Base-by-base conservation (phyloP, 2,888 invertebrate species). In the Catocala nupta region DNA sequence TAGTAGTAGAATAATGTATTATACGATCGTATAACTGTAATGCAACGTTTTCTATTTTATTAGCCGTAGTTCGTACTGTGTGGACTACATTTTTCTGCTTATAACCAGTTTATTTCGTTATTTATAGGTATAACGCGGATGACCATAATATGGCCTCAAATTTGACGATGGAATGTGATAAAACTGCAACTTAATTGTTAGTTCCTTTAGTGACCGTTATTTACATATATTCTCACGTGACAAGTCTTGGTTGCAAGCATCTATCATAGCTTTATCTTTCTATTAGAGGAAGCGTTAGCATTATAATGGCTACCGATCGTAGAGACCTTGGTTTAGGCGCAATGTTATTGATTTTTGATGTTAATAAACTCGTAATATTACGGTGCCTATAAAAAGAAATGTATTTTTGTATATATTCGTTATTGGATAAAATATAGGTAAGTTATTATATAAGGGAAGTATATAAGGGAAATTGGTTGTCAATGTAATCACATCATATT, bases 11-110 rank as follows among this genome's bases (percentile, higher is more conserved):
- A 79, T 71, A 76, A 77, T 78, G 65, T 78, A 70, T 81, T 83
- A 79, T 80, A 82, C 75, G 83, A 78, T 73, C 77, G 64, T 68
- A 65, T 83, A 82, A 83, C 82, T 81, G 83, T 83, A 70, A 68
- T 78, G 64, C 62, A 68, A 63, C 64, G 73, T 77, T 80, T 79
- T 80, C 77, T 80, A 70, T 80, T 77, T 80, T 80, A 80, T 80
- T 78, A 65, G 67, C 62, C 58, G 47, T 53, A 65, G 51, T 64
- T 59, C 34, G 54, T 75, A 73, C 49, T 58, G 50, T 66, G 71
- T 66, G 71, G 64, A 71, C 77, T 71, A 77, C 65, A 77, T 78
- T 73, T 75, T 78, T 73, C 63, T 68, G 66, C 78, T 63, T 61
- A 63, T 61, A 73, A 77, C 80, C 68, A 61, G 78, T 62, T 70